These are phyloP conservation scores for Plagiodera versicolora DNA, from an alignment of 2,888 invertebrate genomes.

Conservation along the genomic window DNA sequence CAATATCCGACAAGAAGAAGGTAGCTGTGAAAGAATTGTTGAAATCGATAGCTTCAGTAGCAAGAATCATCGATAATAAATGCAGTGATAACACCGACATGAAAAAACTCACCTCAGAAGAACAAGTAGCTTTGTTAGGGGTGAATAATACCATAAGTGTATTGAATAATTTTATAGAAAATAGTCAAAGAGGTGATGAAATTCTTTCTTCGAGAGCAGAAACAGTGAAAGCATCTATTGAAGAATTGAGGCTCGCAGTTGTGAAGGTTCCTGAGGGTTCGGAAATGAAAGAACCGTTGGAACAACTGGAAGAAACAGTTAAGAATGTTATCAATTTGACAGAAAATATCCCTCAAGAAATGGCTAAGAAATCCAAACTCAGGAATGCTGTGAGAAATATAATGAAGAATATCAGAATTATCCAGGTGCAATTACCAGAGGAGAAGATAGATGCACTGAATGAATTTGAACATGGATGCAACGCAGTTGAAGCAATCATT, in stretches of 20 bases:
- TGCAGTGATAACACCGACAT: neutral
- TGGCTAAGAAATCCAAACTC: conserved; percentile 33
- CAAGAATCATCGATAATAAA: conserved; percentile 34
- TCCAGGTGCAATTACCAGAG: conserved; percentile 21
- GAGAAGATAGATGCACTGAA: conserved; percentile 15
- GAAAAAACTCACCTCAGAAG: conserved; percentile 34
- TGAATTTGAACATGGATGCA: conserved; percentile 12
- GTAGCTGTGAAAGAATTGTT: conserved; percentile 45
- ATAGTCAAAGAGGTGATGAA: conserved; percentile 26
- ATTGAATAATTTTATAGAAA: conserved; percentile 41
- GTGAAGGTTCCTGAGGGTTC: conserved; percentile 46
- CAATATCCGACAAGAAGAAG: conserved; percentile 39
- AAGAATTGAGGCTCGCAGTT: conserved; percentile 47
- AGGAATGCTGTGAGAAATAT: conserved; percentile 24
- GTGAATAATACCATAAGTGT: conserved; percentile 44
- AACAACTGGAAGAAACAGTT: conserved; percentile 49
- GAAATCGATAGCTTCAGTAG: conserved; percentile 43
- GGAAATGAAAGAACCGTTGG: conserved; percentile 45
- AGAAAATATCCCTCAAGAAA: conserved; percentile 44
- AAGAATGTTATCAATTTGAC: conserved; percentile 52
- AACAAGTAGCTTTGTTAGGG: conserved; percentile 42
- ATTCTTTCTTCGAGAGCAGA: conserved; percentile 26
- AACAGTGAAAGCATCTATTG: conserved; percentile 46
- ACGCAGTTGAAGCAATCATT: conserved; percentile 15
- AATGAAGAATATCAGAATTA: conserved; percentile 17